Base-by-base conservation (phyloP, 2,113 vertebrate genomes). In the Heterochromis multidens region DNA sequence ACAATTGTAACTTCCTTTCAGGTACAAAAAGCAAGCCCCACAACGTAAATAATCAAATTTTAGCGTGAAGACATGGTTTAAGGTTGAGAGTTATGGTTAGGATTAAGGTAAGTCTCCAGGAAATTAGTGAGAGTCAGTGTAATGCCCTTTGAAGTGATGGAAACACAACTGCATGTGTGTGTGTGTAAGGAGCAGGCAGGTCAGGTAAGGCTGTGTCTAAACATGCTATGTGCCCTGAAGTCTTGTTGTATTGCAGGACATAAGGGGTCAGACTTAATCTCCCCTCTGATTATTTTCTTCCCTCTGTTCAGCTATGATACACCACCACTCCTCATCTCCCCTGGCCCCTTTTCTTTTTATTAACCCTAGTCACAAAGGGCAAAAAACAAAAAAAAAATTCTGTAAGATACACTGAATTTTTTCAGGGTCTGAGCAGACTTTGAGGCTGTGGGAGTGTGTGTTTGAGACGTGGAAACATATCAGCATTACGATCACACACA, bases 171-270 rank as follows among this genome's bases (percentile, higher is more conserved):
- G 70, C 35, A 57, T 60, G 23, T 82, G 59, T 62, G 80, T 37
- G 61, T 40, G 82, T 56, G 52, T 14, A 4, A 11, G 57, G 76
- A 25, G 14, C 59, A 33, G 76, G 72, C 76, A 61, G 83, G 88
- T 90, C 80, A 86, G 86, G 79, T 80, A 54, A 82, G 58, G 61
- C 56, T 85, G 40, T 81, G 93, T 91, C 80, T 52, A 52, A 94
- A 93, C 92, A 89, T 76, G 84, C 81, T 13, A 13, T 37, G 35
- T 87, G 80, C 77, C 91, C 89, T 82, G 46, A 63, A 88, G 92
- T 85, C 27, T 27, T 2, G 25, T 40, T 58, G 43, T 59, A 82
- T 72, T 84, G 82, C 80, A 83, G 82, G 84, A 84, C 62, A 89
- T 80, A 37, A 78, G 37, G 63, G 84, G 88, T 80, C 81, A 27